Evolutionary conservation across 2,888 invertebrate genomes (phyloP).

Genomic region (Eupithecia subfuscata): DNA sequence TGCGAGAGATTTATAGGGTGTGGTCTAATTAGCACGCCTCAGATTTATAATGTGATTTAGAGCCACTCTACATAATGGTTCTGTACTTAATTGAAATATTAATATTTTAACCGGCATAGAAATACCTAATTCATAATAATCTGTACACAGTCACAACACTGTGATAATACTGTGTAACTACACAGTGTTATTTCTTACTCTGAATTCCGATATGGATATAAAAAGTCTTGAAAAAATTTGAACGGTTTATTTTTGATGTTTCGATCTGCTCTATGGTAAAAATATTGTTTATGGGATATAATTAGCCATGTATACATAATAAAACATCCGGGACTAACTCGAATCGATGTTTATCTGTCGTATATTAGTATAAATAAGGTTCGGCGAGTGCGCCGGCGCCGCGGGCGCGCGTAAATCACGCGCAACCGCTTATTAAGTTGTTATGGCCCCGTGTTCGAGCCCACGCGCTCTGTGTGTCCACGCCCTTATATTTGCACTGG

Average conservation of each 20-base stretch:
- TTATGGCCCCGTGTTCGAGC: constrained; percentile 76
- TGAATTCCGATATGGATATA: neutral
- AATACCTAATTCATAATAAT: neutral
- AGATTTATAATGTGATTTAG: constrained; percentile 64
- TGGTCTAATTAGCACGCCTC: constrained; percentile 74
- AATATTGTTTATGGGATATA: constrained; percentile 17
- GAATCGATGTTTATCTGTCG: constrained; percentile 78
- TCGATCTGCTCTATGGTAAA: neutral
- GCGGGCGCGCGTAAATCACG: constrained; percentile 81
- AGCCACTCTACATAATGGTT: constrained; percentile 31
- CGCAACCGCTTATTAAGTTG: constrained; percentile 82
- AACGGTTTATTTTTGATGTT: neutral
- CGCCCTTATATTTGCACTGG: constrained; percentile 75
- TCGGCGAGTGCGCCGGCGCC: constrained; percentile 77
- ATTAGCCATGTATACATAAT: constrained; percentile 23
- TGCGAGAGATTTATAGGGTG: constrained; percentile 75
- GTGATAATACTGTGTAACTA: too few relatives aligned
- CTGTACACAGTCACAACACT: neutral
- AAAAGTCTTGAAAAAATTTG: neutral
- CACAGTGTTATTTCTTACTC: neutral
- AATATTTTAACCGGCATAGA: neutral
- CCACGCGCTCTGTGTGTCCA: constrained; percentile 75
- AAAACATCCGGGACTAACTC: constrained; percentile 41
- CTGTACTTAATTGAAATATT: constrained; percentile 1
- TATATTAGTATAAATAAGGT: constrained; percentile 79